Conservation (phyloP, 2,888 invertebrate genomes). For the Candidula unifasciata region DNA sequence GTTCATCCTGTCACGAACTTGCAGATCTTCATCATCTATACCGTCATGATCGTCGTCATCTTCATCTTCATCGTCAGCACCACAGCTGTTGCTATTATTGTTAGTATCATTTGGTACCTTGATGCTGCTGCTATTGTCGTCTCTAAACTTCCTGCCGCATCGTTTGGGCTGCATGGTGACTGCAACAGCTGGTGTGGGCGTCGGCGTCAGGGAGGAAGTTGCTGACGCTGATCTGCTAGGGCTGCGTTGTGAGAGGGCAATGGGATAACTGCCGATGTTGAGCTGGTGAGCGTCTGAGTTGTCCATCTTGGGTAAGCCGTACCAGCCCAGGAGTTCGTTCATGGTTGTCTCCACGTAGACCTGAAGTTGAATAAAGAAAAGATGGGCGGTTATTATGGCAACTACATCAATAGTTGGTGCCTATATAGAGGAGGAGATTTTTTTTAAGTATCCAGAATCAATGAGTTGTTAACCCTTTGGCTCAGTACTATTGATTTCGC, state of each 20-base stretch:
- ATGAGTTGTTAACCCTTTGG: too few relatives aligned
- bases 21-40: constrained; percentile 21
- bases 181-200: constrained; percentile 48
- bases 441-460: too few relatives aligned
- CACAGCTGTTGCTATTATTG: constrained; percentile 43
- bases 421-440: too few relatives aligned
- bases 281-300: constrained; percentile 82
- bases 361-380: constrained; percentile 78
- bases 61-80: constrained; percentile 43
- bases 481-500: too few relatives aligned
- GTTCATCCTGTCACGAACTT: not conserved
- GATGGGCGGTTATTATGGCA: not conserved
- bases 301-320: constrained; percentile 88
- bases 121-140: not conserved
- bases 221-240: constrained; percentile 1
- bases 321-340: constrained; percentile 94
- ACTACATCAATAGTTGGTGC: too few relatives aligned
- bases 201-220: constrained; percentile 12
- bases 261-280: constrained; percentile 74
- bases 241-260: constrained; percentile 27
- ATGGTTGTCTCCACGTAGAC: constrained; percentile 94
- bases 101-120: constrained; percentile 32
- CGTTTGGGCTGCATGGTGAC: constrained; percentile 23
- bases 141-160: constrained; percentile 9
- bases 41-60: constrained; percentile 28